Base-by-base conservation (phyloP, 2,888 invertebrate genomes). In the Tholera decimalis region DNA sequence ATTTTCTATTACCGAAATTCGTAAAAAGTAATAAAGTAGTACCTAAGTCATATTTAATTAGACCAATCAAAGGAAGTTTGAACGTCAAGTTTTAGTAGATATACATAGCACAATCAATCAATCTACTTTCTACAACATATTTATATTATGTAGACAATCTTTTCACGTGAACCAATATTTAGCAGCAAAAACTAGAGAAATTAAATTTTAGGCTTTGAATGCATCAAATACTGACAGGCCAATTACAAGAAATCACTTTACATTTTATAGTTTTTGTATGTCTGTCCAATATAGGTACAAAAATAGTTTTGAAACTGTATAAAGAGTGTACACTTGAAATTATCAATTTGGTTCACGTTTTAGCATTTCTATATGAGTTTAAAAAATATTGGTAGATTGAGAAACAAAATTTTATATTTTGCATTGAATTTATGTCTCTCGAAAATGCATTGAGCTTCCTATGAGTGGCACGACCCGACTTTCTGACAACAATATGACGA, bases 211-310 rank as follows among this genome's bases (percentile, higher is more conserved):
- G 20, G 47, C 62, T 66, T 53, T 39, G 15, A 60, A 18, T 60
- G 28, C 47, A 57, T 68, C 35, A 64, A 65, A 26, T 44, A 54
- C 49, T 75, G 65, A 66, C 72, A 69, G 53, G 58, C 33, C 66
- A 67, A 70, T 73, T 77, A 63, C 51, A 37, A 24, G n/a, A 58
- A 63, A 67, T 68, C 49, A 63, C 44, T 39, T 43, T 51, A 53
- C 51, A 37, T 51, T 22, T 33, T 49, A 35, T n/a, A 43, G n/a
- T 65, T 72, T 74, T 75, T 61, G 18, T 55, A 13, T 28, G n/a
- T 3, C 35, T 33, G 22, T 66, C 6, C n/a, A 35, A 62, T 43
- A 18, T 66, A 11, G 18, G 6, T 41, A n/a, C 9, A 20, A 3
- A 49, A 61, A 61, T 55, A 39, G 18, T 33, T n/a, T 56, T 44